Conservation (phyloP, 2,113 vertebrate genomes). For the Myrmecobius fasciatus region DNA sequence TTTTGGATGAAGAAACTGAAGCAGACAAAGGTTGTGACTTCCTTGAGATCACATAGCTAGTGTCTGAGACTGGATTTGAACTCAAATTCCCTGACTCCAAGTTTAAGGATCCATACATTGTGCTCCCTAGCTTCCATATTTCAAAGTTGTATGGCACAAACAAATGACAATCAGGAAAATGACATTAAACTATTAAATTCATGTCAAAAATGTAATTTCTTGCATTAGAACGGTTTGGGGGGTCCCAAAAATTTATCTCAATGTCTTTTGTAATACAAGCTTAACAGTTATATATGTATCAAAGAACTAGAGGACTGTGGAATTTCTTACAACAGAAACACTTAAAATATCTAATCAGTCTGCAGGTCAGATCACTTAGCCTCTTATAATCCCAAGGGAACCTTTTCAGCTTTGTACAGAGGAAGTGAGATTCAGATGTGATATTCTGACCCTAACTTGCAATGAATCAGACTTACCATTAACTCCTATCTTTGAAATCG, state of each 20-base stretch:
- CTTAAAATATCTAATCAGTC: not conserved
- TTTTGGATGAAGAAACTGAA: not conserved
- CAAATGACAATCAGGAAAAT: not conserved
- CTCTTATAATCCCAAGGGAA: slow-evolving; percentile 33
- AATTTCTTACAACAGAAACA: not conserved
- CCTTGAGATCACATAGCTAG: not conserved
- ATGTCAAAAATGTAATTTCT: not conserved
- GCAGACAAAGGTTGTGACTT: not conserved
- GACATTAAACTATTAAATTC: not conserved
- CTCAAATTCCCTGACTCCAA: not conserved
- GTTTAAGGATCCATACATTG: not conserved
- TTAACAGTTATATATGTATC: not conserved
- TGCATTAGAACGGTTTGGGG: not conserved
- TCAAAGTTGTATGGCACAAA: not conserved
- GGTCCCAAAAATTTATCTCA: not conserved
- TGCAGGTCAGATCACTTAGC: not conserved
- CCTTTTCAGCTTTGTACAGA: not conserved
- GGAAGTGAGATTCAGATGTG: not conserved
- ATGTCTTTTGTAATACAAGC: not conserved
- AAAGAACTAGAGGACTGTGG: not conserved
- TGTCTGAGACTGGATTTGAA: not conserved
- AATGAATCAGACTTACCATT: rapidly evolving
- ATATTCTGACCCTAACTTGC: not conserved
- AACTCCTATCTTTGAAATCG: not conserved
- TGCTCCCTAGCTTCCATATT: not conserved